Base-by-base conservation (phyloP, 2,797 vertebrate genomes). In the Liasis olivaceus region DNA sequence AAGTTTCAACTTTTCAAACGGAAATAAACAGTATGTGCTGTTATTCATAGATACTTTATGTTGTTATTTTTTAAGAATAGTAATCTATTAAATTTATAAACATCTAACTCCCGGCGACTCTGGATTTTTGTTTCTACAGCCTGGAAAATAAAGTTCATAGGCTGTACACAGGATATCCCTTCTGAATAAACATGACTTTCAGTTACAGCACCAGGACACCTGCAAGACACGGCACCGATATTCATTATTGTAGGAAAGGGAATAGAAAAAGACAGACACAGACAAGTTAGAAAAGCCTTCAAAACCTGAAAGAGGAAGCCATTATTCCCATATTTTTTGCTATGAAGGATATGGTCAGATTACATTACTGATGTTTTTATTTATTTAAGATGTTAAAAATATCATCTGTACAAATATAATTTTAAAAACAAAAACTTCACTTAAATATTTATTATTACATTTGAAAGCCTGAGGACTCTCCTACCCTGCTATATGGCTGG, bases 101-200 rank as follows among this genome's bases (percentile, higher is more conserved):
- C 9, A 81, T 7, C 51, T 54, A 5, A 7, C 20, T 24, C 36
- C 42, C 36, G 42, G 36, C 8, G 12, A 12, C 9, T 81, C 20
- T 81, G 20, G 36, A 42, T 81, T 90, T 7, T 54, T 81, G 51
- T 20, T 54, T 92, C 28, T 64, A 13, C 12, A 88, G 17, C 8
- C 14, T 81, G 9, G 24, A 81, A 87, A 85, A 88, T 36, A n/a
- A 93, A 58, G 12, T n/a, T 58, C 9, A 51, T 5, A 42, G n/a
- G 14, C 9, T 24, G 20, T 11, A 28, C 12, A n/a, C 8, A 89
- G 9, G 92, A 91, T 94, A 89, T 85, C 5, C 12, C 28, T 36
- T 13, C 69, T 92, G 12, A 89, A 5, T 60, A 95, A 92, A 86
- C 4, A 4, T 85, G 20, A 22, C 77, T 93, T 15, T 12, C 58